Base-by-base conservation (phyloP, 2,113 vertebrate species). In the Corvus moneduloides region DNA sequence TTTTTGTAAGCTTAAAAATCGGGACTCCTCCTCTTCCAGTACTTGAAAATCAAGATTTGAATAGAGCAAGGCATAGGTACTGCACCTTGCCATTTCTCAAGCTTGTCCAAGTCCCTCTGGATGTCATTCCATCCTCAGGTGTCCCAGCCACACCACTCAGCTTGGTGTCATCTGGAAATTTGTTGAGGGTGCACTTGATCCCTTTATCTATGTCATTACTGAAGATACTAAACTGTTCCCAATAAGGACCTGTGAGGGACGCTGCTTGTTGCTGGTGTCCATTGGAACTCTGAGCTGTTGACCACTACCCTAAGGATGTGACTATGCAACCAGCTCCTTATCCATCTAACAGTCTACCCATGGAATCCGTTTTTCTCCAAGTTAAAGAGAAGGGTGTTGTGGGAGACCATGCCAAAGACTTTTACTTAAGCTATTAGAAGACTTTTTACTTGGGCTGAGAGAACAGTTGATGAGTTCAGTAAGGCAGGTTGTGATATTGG, bases 241-340 rank as follows among this genome's bases (percentile, higher is more conserved):
- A 37, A 0, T 17, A 27, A 7, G 22, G 32, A 28, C 12, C 10
- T 0, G 0, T 66, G 44, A 74, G 33, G 33, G 37, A 23, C 27
- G 2, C 6, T 1, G 0, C 33, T 67, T n/a, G 44, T 44, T 75
- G 69, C 33, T 67, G 28, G 14, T 67, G 39, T 20, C 27, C 19
- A 7, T 2, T 16, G 33, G 46, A 16, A n/a, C 28, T n/a, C 69
- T n/a, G 23, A 39, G 39, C 39, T 37, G 10, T 54, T 75, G 54
- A 18, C n/a, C 23, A 18, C 20, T 17, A 6, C 54, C 14, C 46
- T 68, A 6, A 48, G 28, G 54, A 16, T 19, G 10, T 33, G 59
- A 26, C 11, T 11, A 1, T 51, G 39, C 39, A 30, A 26, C 16
- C 39, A n/a, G 1, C 21, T 54, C 24, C 23, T 68, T 61, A 6